Evolutionary conservation across 2,888 invertebrate genomes (phyloP).

Genomic region (Pristionchus entomophagus): DNA sequence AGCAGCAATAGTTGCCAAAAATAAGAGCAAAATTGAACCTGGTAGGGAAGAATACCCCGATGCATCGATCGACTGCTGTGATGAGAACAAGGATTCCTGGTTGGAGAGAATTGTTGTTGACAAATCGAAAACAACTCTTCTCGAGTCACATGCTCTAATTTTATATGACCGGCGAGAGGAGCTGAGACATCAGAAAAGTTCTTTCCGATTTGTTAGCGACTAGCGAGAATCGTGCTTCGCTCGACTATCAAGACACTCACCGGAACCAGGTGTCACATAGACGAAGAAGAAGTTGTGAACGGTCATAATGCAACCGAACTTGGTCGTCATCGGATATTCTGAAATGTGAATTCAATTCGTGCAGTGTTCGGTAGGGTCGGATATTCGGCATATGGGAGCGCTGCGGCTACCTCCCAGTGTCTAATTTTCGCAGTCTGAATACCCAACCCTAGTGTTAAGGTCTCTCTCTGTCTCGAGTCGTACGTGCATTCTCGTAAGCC

Average conservation of each 20-base stretch:
- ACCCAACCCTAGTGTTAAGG: too few relatives aligned
- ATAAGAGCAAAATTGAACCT: neutral
- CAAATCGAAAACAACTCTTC: too few relatives aligned
- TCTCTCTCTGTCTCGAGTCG: neutral
- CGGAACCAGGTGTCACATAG: neutral
- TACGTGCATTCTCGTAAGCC: neutral
- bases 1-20: too few relatives aligned
- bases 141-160: too few relatives aligned
- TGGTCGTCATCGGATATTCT: slow-evolving; percentile 11
- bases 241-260: too few relatives aligned
- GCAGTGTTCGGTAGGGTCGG: too few relatives aligned
- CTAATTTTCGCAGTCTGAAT: too few relatives aligned
- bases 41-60: slow-evolving; percentile 34
- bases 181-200: too few relatives aligned
- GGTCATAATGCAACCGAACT: slow-evolving; percentile 11
- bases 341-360: neutral
- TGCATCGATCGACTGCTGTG: slow-evolving; percentile 31
- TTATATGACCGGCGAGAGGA: too few relatives aligned
- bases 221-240: neutral
- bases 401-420: too few relatives aligned
- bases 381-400: too few relatives aligned
- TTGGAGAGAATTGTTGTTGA: neutral
- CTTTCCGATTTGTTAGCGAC: too few relatives aligned
- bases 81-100: slow-evolving; percentile 24
- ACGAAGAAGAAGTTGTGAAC: slow-evolving; percentile 34